Conservation (phyloP, 1,140 invertebrate genomes). For the Drosophila lacertosa region DNA sequence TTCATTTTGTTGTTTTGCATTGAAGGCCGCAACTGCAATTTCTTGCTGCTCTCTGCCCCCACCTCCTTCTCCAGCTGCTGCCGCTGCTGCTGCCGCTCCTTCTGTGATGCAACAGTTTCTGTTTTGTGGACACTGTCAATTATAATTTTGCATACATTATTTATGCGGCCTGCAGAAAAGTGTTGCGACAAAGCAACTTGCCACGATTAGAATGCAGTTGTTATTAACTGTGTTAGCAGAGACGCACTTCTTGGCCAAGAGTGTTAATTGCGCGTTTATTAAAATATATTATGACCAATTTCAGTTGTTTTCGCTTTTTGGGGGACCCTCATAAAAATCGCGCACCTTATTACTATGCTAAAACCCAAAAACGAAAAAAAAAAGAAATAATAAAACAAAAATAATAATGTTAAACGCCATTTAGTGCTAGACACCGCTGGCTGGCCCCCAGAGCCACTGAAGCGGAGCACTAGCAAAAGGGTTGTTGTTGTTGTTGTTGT, state of each 20-base stretch:
- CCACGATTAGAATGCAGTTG: constrained; percentile 17
- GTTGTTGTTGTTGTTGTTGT: not conserved
- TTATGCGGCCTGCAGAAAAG: constrained; percentile 32
- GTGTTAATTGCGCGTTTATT: constrained; percentile 75
- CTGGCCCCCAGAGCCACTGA: constrained; percentile 59
- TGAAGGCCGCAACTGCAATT: constrained; percentile 58
- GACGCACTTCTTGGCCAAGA: constrained; percentile 29
- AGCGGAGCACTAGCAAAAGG: constrained; percentile 32
- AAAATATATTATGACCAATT: constrained; percentile 57
- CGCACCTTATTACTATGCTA: constrained; percentile 59
- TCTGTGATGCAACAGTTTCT: constrained; percentile 49
- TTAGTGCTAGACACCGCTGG: constrained; percentile 18
- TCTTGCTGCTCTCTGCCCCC: constrained; percentile 37
- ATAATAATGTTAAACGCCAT: constrained; percentile 40
- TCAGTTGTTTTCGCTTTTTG: constrained; percentile 29
- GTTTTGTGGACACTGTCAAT: constrained; percentile 46
- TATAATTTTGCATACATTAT: constrained; percentile 66
- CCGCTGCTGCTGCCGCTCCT: not conserved
- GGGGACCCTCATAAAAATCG: constrained; percentile 55
- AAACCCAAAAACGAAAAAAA: no score
- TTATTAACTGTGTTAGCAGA: not conserved
- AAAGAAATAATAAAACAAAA: no score
- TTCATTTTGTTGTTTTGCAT: constrained; percentile 12
- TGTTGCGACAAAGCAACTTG: constrained; percentile 8
- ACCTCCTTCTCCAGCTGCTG: constrained; percentile 20